Percentiles rank a stretch among this genome's conserved stretches.
Conservation (phyloP, 2,888 invertebrate genomes). For the Cylindroiulus punctatus region DNA sequence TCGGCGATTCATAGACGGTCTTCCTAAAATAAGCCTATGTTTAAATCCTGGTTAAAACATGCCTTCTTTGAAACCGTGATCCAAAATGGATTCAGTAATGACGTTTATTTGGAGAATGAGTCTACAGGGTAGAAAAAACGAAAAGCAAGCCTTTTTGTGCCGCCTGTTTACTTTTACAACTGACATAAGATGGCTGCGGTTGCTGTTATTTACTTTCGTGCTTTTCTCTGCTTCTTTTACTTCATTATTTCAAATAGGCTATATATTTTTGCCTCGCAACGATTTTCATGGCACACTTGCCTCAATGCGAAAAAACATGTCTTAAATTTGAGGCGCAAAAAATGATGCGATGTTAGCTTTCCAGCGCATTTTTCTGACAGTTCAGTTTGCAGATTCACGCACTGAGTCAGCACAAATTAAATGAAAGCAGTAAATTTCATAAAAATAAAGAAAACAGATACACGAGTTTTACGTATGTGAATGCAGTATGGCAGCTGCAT, state of each 20-base stretch:
- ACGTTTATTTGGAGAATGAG: slow-evolving; percentile 21
- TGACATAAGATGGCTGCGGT: slow-evolving; percentile 49
- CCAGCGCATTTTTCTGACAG: not conserved
- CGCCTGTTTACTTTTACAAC: slow-evolving; percentile 52
- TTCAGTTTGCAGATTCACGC: not conserved
- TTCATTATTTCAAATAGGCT: slow-evolving; percentile 47
- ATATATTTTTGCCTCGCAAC: slow-evolving; percentile 9
- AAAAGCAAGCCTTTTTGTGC: slow-evolving; percentile 43
- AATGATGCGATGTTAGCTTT: slow-evolving; percentile 29
- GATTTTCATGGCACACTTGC: slow-evolving; percentile 11
- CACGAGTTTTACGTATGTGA: not conserved
- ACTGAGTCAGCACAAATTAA: slow-evolving; percentile 48
- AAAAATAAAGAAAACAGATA: not conserved
- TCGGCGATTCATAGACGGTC: not conserved
- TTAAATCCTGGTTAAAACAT: slow-evolving; percentile 1
- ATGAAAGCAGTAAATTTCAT: not conserved
- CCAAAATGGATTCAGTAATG: not conserved
- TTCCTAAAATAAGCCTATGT: not conserved
- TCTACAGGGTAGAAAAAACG: not conserved
- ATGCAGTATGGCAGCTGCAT: not conserved
- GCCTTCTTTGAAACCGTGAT: not conserved
- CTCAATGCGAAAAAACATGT: not conserved
- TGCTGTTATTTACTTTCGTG: slow-evolving; percentile 50
- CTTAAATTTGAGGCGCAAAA: slow-evolving; percentile 36
- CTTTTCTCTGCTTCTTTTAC: slow-evolving; percentile 16